Conservation (phyloP, 2,113 vertebrate genomes). For the Phylloscopus whistleri region DNA sequence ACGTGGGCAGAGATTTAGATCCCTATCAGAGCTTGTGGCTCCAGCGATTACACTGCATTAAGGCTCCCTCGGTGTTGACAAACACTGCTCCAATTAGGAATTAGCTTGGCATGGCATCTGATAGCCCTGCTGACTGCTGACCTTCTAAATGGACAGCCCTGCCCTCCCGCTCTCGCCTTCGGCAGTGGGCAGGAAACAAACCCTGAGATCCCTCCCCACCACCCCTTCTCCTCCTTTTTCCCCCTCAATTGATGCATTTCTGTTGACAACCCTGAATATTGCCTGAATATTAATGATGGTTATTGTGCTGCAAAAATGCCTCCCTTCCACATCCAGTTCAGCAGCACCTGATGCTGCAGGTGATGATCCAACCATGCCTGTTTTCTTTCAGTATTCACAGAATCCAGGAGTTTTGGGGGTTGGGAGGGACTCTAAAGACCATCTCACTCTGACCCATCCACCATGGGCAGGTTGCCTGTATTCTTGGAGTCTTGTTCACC, state of each 20-base stretch:
- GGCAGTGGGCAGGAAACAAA: neutral
- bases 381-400: neutral
- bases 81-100: slow-evolving; percentile 79
- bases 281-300: neutral
- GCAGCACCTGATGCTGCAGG: neutral
- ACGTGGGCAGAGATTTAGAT: slow-evolving; percentile 70
- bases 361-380: rapidly evolving
- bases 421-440: neutral
- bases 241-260: neutral
- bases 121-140: slow-evolving; percentile 57
- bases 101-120: slow-evolving; percentile 71
- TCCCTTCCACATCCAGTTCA: neutral
- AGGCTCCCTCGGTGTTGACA: slow-evolving; percentile 68
- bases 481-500: neutral
- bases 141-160: slow-evolving; percentile 48
- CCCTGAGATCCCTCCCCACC: neutral
- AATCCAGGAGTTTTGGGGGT: rapidly evolving
- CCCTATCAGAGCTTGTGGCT: slow-evolving; percentile 69
- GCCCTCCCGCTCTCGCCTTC: neutral
- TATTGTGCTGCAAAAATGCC: neutral
- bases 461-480: neutral
- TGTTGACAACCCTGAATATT: neutral
- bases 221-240: neutral
- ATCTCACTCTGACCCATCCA: rapidly evolving
- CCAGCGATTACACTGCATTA: slow-evolving; percentile 69